Conservation (phyloP, 2,888 invertebrate genomes). For the Leptopilina myrica region DNA sequence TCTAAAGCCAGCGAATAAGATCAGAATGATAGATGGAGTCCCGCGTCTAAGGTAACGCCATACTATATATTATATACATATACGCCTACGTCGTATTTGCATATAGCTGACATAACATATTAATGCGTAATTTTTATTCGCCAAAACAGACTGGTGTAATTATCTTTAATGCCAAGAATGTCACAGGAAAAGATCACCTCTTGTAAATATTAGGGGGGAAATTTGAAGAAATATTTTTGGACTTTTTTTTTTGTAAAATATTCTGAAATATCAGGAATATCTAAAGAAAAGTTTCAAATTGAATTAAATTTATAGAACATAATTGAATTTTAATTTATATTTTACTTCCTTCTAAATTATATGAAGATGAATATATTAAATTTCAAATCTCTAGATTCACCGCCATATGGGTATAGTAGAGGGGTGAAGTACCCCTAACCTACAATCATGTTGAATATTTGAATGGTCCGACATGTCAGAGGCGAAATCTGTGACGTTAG, state of each 20-base stretch:
- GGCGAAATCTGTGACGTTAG: neutral
- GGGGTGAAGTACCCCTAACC: constrained; percentile 58
- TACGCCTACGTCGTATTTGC: neutral
- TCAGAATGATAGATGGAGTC: constrained; percentile 68
- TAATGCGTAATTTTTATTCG: neutral
- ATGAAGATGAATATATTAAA: neutral
- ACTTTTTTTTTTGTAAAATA: no score
- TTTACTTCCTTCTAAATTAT: no score
- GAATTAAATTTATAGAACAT: no score
- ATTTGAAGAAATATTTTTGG: no score
- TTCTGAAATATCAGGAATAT: no score
- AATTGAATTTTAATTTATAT: no score
- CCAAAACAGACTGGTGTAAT: neutral
- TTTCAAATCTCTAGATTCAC: neutral
- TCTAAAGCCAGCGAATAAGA: constrained; percentile 64
- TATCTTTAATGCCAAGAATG: neutral
- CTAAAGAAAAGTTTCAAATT: no score
- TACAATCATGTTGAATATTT: constrained; percentile 57
- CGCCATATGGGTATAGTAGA: neutral
- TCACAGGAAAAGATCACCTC: neutral
- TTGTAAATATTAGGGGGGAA: no score
- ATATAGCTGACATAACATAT: constrained; percentile 2
- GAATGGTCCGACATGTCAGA: neutral
- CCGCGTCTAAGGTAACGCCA: constrained; percentile 54
- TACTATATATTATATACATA: constrained; percentile 57